Evolutionary conservation across 2,113 vertebrate genomes (phyloP), one percentile per base, ranked within the genome.

Genomic region (Zosterops hypoxanthus): DNA sequence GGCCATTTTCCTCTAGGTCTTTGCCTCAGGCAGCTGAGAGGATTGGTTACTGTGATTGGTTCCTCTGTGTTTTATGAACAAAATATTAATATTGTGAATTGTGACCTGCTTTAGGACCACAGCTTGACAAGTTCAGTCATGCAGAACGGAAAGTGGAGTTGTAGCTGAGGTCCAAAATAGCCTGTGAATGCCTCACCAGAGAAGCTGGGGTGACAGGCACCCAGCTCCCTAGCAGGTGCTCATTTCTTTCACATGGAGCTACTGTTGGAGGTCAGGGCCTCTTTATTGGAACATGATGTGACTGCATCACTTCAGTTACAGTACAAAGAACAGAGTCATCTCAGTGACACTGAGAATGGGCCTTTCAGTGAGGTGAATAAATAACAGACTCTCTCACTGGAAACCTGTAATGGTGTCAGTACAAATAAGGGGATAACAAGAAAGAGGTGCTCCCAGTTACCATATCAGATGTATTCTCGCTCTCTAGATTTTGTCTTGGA

Each of bases 281-380:
- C 25, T 81, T 83, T 83, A 81, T 24, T 63, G 55, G 93, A 72
- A 95, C 91, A 91, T 11, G 68, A 42, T 91, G 86, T 92, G 76
- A 92, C 83, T 92, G 68, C 25, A 19, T 80, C 2, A 0, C 64
- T 72, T 76, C 79, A 91, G 46, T 46, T 50, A 83, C 65, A 94
- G 63, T 26, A 34, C 77, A 76, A 88, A 92, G 66, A 90, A 71
- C 82, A 91, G 80, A 73, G 80, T 86, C 80, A 83, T 69, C 85
- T 46, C 55, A 49, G 65, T 77, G 75, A 75, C 84, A 56, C 77
- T 87, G 73, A 87, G 71, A 94, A 68, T 0, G 4, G 52, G 56
- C 57, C 44, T 85, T 86, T 84, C 88, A 87, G 77, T 82, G 77
- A 92, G 56, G 60, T 78, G 61, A 64, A 64, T 84, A 53, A 90